Conservation (phyloP, 1,140 invertebrate species). For the Penaeus japonicus region DNA sequence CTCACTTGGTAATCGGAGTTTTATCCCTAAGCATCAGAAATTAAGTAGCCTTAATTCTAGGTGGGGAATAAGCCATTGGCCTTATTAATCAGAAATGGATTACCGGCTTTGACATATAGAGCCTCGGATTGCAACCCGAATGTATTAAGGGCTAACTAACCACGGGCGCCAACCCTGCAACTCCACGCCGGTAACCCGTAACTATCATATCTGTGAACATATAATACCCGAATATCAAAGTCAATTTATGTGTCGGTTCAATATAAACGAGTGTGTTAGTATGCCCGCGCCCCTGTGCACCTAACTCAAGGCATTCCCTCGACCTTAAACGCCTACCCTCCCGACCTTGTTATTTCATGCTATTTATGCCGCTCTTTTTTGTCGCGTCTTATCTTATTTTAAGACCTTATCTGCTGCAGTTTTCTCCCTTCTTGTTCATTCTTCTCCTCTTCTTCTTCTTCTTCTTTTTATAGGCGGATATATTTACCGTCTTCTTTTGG, state of each 20-base stretch:
- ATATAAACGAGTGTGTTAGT: neutral
- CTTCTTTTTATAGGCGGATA: neutral
- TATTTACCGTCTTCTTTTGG: neutral
- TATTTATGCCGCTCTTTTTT: neutral
- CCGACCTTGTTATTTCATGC: too few species aligned
- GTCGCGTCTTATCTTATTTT: neutral
- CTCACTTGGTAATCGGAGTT: neutral
- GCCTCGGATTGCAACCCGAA: neutral
- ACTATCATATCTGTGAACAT: conserved; percentile 33
- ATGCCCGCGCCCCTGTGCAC: too few species aligned
- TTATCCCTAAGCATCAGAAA: conserved; percentile 15
- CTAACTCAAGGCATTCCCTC: too few species aligned
- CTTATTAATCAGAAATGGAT: conserved; percentile 42
- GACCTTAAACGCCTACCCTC: too few species aligned
- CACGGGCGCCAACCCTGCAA: conserved; percentile 6
- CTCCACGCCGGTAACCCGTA: neutral
- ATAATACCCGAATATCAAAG: conserved; percentile 30
- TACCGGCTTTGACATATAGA: conserved; percentile 27
- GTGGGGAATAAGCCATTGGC: neutral
- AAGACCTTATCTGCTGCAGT: neutral
- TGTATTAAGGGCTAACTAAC: neutral
- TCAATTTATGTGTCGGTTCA: conserved; percentile 32
- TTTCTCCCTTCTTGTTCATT: neutral
- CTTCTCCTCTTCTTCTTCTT: neutral
- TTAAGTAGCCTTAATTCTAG: conserved; percentile 36